Evolutionary conservation across 1,140 invertebrate genomes (phyloP), one percentile per base, ranked within the genome.

Genomic region (Procambarus clarkii): DNA sequence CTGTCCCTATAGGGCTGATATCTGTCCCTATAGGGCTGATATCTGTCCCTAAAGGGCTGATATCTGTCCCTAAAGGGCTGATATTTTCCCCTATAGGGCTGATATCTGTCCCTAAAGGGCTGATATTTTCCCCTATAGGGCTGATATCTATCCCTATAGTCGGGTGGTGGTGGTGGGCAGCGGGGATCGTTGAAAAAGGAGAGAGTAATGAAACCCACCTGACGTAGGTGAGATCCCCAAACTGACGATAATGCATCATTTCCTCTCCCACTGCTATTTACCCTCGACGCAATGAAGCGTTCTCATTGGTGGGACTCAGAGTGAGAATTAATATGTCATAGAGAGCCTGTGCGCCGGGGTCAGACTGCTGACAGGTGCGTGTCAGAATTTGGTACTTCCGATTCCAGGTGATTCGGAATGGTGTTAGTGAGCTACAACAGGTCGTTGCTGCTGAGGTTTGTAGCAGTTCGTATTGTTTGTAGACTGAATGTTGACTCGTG

Each of bases 311-410:
- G 13, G 77, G 45, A 46, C 4, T 15, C 4, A 34, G 7, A 79
- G 24, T 79, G 77, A 45, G 77, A 79, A 79, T 79, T 79, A 79
- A 79, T 79, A 79, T 79, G 77, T 79, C 77, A 79, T 50, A 79
- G 13, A 34, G 34, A 34, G 34, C 13, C 45, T 5, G 5, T 48
- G 77, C n/a, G 77, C 21, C 45, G 4, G 9, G 18, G 45, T 15
- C 45, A 34, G 18, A 3, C 44, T n/a, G n/a, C 44, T 79, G 77
- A 79, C 77, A 48, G 45, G 24, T 79, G 76, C 11, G 60, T 64
- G 60, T 64, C 60, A 64, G 60, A 4, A 18, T 77, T 77, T 21
- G 18, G 34, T 77, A 77, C 76, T 77, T 77, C 45, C 45, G 76
- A 77, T 46, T 77, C 76, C n/a, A 45, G 76, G 34, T 77, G 76